Base-by-base conservation (phyloP, 2,888 invertebrate species). In the Malthinus flaveolus region DNA sequence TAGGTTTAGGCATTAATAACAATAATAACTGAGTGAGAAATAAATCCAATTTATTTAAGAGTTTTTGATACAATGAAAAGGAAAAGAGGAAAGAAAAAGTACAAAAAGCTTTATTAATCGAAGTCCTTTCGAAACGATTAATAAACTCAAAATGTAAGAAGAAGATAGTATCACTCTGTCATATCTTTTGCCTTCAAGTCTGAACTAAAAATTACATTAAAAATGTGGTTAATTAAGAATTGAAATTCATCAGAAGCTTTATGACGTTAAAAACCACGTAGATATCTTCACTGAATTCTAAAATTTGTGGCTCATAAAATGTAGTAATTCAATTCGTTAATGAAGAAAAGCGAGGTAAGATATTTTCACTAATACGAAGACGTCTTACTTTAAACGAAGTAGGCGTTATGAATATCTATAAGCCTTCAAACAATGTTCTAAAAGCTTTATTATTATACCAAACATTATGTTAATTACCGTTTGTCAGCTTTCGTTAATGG, bases 371-470 rank as follows among this genome's bases (percentile, higher is more conserved):
- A 42, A 23, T 23, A 42, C 39, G 39, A n/a, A 23, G 39, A 23
- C 39, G 39, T 9, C 39, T 42, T 2, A 42, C 39, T 42, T 42
- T 23, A 42, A 42, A 15, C 15, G 15, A 42, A 46, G 36, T 54
- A 55, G 53, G 47, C 50, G 54, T 59, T 46, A 54, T 54, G 59
- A 59, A 59, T 61, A 61, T 56, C 56, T 61, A 61, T 49, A 53
- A 56, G 49, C 49, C 46, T 46, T 52, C 52, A 42, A 51, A 59
- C 56, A 59, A 59, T 59, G 48, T 48, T 50, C 42, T 61, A 56
- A 61, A 61, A 61, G 50, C 48, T 45, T 56, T 37, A 42, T 56
- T 49, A 52, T 52, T 59, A 59, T 48, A 56, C 23, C 48, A 36
- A 56, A 51, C 56, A 47, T 52, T 45, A 55, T 50, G 54, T 39